These are phyloP conservation scores for Athrips mouffetella DNA, from an alignment of 2,888 invertebrate species.

Conservation along the genomic window DNA sequence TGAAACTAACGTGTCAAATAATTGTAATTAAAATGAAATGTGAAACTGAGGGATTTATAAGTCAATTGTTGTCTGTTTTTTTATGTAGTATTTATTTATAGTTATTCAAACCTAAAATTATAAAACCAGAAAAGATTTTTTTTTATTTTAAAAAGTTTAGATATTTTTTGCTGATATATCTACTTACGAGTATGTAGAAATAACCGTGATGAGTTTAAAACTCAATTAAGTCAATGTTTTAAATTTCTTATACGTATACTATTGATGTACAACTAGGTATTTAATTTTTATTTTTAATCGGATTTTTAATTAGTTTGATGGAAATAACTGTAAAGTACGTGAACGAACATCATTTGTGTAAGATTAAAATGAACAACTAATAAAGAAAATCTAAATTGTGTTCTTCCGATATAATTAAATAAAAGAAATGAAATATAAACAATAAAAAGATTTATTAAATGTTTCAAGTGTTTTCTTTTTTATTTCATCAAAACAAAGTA, in stretches of 20 bases:
- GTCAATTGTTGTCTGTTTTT: not conserved
- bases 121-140: too few species aligned
- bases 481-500: not conserved
- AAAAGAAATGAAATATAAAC: slow-evolving; percentile 31
- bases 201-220: too few species aligned
- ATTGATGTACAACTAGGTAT: too few species aligned
- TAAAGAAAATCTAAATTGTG: slow-evolving; percentile 44
- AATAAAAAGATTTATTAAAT: slow-evolving; percentile 56
- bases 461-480: slow-evolving; percentile 29
- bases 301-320: too few species aligned
- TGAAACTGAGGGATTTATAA: not conserved
- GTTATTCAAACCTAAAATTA: not conserved
- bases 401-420: slow-evolving; percentile 47
- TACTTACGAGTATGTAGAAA: not conserved
- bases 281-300: too few species aligned
- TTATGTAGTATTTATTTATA: not conserved
- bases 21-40: not conserved
- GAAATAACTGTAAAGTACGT: too few species aligned
- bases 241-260: too few species aligned
- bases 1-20: slow-evolving; percentile 9
- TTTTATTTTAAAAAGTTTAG: too few species aligned
- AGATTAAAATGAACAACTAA: slow-evolving; percentile 35
- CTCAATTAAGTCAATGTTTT: too few species aligned
- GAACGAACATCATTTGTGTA: slow-evolving; percentile 27
- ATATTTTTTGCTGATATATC: not conserved